Conservation (phyloP, 2,113 vertebrate genomes). For the Natator depressus region DNA sequence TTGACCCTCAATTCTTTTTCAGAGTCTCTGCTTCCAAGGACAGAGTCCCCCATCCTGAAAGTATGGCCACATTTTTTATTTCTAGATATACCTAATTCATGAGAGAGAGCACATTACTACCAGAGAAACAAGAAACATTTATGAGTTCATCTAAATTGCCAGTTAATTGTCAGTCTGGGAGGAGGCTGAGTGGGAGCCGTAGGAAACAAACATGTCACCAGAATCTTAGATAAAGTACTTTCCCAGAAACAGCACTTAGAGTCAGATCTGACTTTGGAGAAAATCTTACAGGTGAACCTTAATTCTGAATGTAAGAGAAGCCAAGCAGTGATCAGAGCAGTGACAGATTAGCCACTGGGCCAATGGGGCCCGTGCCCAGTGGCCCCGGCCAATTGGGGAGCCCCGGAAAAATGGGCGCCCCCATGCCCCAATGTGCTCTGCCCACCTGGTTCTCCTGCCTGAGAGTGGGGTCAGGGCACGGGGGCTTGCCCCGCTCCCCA, state of each 20-base stretch:
- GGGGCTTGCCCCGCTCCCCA: too few relatives aligned
- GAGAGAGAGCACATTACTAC: neutral
- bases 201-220: neutral
- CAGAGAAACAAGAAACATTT: neutral
- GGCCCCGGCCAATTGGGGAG: too few relatives aligned
- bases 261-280: neutral
- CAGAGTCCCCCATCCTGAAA: neutral
- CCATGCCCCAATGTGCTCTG: too few relatives aligned
- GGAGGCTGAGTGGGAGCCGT: neutral
- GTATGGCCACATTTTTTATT: neutral
- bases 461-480: too few relatives aligned
- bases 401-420: too few relatives aligned
- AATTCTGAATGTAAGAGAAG: slow-evolving; percentile 38
- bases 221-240: neutral
- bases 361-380: too few relatives aligned
- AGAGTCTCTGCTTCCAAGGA: neutral
- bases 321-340: neutral
- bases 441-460: too few relatives aligned
- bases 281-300: slow-evolving; percentile 14
- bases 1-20: neutral
- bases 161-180: fast-evolving
- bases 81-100: neutral
- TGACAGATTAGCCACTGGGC: too few relatives aligned
- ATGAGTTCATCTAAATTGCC: neutral
- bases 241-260: neutral